These are phyloP conservation scores for Amphiprion ocellaris DNA, from an alignment of 2,113 vertebrate genomes.

Conservation along the genomic window DNA sequence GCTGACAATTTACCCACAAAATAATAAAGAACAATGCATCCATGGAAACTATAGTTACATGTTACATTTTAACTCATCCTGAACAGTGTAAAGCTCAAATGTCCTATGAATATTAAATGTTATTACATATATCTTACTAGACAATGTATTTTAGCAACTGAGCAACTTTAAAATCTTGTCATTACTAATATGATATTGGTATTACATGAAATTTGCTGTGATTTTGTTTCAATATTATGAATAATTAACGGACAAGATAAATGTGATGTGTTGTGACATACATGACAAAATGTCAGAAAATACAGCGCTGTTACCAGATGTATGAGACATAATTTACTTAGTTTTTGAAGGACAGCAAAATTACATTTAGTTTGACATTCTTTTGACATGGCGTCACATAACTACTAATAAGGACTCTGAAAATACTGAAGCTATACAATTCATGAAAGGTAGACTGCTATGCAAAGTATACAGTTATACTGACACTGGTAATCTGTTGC, in stretches of 20 bases:
- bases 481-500: neutral
- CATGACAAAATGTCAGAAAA: neutral
- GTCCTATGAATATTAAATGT: slow-evolving; percentile 14
- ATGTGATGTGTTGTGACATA: neutral
- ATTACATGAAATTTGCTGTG: slow-evolving; percentile 1
- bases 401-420: neutral
- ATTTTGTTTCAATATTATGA: neutral
- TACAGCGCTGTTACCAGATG: neutral
- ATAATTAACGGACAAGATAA: slow-evolving; percentile 4
- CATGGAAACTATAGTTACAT: slow-evolving; percentile 15
- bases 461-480: slow-evolving; percentile 4
- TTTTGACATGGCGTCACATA: neutral
- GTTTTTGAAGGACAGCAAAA: neutral
- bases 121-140: slow-evolving; percentile 9
- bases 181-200: neutral
- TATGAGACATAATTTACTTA: neutral
- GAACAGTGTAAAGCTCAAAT: neutral
- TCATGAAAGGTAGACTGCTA: slow-evolving; percentile 31
- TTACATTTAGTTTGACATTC: slow-evolving; percentile 9
- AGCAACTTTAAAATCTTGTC: slow-evolving; percentile 9
- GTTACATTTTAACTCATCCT: slow-evolving; percentile 19
- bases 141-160: slow-evolving; percentile 38
- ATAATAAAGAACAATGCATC: slow-evolving; percentile 19
- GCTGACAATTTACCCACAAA: neutral
- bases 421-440: slow-evolving; percentile 18